Evolutionary conservation across 2,797 vertebrate genomes (phyloP).

Genomic region (Pseudochirops corinnae): DNA sequence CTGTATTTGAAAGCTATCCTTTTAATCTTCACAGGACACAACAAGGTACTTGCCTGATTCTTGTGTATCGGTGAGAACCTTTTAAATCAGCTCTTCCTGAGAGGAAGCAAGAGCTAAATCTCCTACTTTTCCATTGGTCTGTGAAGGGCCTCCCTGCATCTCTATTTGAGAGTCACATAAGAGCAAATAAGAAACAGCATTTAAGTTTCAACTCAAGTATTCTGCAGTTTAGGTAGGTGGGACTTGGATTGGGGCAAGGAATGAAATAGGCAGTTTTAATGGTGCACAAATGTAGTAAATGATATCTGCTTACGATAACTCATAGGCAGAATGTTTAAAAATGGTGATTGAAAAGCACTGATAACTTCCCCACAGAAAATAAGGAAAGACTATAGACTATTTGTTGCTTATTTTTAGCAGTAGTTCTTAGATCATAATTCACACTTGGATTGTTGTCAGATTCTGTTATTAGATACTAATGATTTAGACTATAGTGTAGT

Average conservation of each 20-base stretch:
- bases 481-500: conserved; percentile 50
- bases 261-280: background rate
- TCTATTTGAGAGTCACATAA: background rate
- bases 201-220: background rate
- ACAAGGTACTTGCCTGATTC: background rate
- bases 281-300: background rate
- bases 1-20: background rate
- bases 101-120: background rate
- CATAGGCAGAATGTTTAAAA: background rate
- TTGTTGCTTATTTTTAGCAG: conserved; percentile 10
- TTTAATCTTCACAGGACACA: background rate
- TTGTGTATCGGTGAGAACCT: background rate
- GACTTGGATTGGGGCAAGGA: background rate
- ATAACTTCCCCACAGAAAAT: background rate
- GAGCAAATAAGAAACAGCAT: background rate
- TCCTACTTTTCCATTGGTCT: background rate
- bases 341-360: background rate
- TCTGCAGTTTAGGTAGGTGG: background rate
- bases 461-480: conserved; percentile 39
- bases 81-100: background rate
- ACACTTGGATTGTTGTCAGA: conserved; percentile 36
- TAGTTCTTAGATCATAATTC: conserved; percentile 29
- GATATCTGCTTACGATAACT: background rate
- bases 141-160: background rate
- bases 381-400: conserved; percentile 14